Conservation (phyloP, 2,888 invertebrate species). For the Melanostoma mellinum region DNA sequence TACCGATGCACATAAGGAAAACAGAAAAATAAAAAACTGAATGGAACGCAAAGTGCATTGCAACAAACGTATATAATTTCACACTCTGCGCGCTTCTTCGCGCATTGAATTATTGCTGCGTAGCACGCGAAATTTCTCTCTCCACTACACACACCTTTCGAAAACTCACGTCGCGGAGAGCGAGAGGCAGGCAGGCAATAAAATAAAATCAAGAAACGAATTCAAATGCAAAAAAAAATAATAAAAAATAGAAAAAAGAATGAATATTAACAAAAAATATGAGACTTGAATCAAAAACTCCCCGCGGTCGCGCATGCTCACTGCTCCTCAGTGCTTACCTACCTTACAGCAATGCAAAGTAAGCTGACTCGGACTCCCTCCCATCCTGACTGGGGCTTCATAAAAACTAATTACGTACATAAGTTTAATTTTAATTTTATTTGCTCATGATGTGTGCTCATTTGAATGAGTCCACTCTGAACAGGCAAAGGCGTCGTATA, state of each 20-base stretch:
- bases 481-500: constrained; percentile 4
- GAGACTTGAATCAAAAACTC: constrained; percentile 11
- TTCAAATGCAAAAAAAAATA: constrained; percentile 51
- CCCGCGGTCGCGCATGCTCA: constrained; percentile 59
- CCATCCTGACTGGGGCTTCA: neutral
- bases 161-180: neutral
- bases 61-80: constrained; percentile 75
- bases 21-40: constrained; percentile 35
- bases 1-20: neutral
- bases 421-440: constrained; percentile 59
- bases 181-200: constrained; percentile 36
- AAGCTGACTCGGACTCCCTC: neutral
- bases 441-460: constrained; percentile 48
- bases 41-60: constrained; percentile 71
- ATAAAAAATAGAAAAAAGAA: constrained; percentile 18
- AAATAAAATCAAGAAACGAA: constrained; percentile 66
- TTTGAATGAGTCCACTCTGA: constrained; percentile 49
- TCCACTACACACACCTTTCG: constrained; percentile 14
- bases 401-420: constrained; percentile 65
- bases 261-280: constrained; percentile 9
- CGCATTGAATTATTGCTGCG: constrained; percentile 66
- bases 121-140: constrained; percentile 70
- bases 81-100: constrained; percentile 73
- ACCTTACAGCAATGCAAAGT: constrained; percentile 1
- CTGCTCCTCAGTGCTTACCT: neutral